phyloP scores from a whole-genome alignment of 2,113 vertebrate genomes.

The Dicrurus megarhynchus region DNA sequence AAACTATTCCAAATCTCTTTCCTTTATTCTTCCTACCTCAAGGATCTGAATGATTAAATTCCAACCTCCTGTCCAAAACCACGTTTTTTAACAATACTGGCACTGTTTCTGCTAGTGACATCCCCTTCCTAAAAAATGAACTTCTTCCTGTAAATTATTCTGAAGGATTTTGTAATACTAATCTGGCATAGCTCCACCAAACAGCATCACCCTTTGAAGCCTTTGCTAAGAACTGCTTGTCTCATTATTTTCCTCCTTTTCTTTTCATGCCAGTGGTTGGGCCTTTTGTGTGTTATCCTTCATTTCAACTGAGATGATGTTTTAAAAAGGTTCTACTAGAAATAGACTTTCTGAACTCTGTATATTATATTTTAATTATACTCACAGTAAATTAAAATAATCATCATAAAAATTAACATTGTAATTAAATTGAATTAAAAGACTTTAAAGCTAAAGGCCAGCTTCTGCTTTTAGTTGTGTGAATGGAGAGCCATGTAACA shows the following conservation, averaged over 20 bases:
- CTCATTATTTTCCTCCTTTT: not conserved
- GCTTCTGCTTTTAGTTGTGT: not conserved
- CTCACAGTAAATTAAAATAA: not conserved
- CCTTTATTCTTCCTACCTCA: not conserved
- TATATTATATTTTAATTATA: not conserved
- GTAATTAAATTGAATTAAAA: not conserved
- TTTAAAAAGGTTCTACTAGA: not conserved
- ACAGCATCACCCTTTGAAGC: not conserved
- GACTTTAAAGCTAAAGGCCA: not conserved
- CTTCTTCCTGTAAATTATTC: not conserved
- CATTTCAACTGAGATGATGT: not conserved
- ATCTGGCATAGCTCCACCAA: not conserved
- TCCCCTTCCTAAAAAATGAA: not conserved
- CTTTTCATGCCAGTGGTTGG: not conserved
- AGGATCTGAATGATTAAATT: not conserved
- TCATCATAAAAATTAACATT: not conserved
- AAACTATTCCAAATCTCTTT: not conserved
- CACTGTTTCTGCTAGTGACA: not conserved
- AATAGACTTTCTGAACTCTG: not conserved
- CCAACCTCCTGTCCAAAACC: not conserved
- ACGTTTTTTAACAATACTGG: not conserved
- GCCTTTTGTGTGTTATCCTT: not conserved
- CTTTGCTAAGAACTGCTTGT: not conserved
- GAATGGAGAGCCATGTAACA: not conserved
- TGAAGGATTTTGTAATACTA: not conserved